Base-by-base conservation (phyloP, 2,113 vertebrate genomes). In the Amblyornis subalaris region DNA sequence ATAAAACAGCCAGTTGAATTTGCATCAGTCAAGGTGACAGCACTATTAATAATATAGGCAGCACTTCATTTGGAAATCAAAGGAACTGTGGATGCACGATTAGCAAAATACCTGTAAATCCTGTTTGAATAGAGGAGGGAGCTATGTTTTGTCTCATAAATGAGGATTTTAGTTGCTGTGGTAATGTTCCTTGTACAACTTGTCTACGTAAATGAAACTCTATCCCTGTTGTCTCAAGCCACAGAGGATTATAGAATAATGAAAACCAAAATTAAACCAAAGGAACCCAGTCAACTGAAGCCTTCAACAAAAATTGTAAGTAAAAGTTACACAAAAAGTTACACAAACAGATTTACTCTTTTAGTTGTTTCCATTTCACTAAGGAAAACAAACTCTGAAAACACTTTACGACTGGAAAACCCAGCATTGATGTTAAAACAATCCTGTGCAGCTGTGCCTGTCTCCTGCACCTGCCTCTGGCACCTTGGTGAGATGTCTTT, bases 61-160 rank as follows among this genome's bases (percentile, higher is more conserved):
- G n/a, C 24, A 58, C 0, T 53, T 91, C 7, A 58, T 80, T 84
- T 88, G 67, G n/a, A 90, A 93, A 84, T 84, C 55, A 88, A 96
- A 88, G 40, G 29, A 92, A 71, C 19, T n/a, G 21, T 60, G 71
- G 25, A 83, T 51, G 26, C 69, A 58, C 40, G 42, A 90, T 81
- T 90, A 85, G 35, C 45, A 91, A 96, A 96, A 92, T 77, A 89
- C 65, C 53, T 88, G 83, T 57, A 96, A 92, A 89, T 91, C 71
- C 75, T 88, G 28, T 55, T 67, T 90, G 48, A 94, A 74, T 62
- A 85, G 69, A 72, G 16, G 8, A 44, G 24, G 28, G n/a, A 93
- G 17, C 21, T 85, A 26, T 76, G 45, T 71, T 95, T 95, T 91
- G 65, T 89, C 61, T 94, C 91, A 84, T 44, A 83, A 90, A 74